Evolutionary conservation across 2,888 invertebrate species (phyloP).

Genomic region (Drosophila robusta): DNA sequence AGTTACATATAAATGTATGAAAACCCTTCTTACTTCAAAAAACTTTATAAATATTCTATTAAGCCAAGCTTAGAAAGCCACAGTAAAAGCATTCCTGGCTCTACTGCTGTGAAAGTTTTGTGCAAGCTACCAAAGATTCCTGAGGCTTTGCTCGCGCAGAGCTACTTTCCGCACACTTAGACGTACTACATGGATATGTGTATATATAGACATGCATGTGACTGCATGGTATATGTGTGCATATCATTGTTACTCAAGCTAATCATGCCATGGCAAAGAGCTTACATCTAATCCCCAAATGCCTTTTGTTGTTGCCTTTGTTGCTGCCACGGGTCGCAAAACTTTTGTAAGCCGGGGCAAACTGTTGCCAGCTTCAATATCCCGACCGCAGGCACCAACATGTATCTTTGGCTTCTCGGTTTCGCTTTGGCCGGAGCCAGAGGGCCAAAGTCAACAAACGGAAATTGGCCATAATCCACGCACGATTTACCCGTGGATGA

Average conservation of each 20-base stretch:
- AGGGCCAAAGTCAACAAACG: constrained; percentile 52
- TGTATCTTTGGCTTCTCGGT: constrained; percentile 24
- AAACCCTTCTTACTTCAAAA: too few relatives aligned
- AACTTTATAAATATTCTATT: too few relatives aligned
- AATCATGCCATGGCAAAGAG: constrained; percentile 4
- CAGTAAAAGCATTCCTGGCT: too few relatives aligned
- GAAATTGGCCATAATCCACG: constrained; percentile 77
- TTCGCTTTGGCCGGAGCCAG: constrained; percentile 8
- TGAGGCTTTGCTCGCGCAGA: not conserved
- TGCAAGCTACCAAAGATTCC: not conserved
- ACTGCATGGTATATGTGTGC: not conserved
- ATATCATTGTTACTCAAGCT: not conserved
- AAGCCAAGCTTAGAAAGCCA: too few relatives aligned
- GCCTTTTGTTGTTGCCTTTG: constrained; percentile 10
- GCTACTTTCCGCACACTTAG: not conserved
- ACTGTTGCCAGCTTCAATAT: constrained; percentile 13
- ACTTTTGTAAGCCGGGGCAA: constrained; percentile 17
- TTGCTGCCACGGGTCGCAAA: not conserved
- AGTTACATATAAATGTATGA: too few relatives aligned
- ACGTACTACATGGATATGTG: too few relatives aligned
- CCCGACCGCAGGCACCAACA: constrained; percentile 2
- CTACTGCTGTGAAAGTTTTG: too few relatives aligned
- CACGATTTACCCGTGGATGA: constrained; percentile 61
- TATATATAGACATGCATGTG: not conserved
- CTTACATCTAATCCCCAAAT: constrained; percentile 8